Evolutionary conservation across 2,113 vertebrate species (phyloP), one percentile per base, ranked within the genome.

Genomic region (Panthera uncia): DNA sequence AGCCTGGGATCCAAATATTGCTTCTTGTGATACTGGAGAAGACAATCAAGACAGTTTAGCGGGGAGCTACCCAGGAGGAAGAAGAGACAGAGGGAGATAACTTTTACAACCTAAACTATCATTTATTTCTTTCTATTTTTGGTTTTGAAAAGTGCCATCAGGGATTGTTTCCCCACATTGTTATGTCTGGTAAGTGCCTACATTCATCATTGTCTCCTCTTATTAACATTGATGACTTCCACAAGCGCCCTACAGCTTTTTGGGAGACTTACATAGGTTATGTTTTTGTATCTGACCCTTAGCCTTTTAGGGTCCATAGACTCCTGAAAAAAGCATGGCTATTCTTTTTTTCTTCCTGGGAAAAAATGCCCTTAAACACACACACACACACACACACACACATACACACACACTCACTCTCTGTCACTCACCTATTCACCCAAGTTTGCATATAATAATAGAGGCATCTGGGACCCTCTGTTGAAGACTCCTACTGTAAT

Each of bases 121-220:
- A 61, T 61, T 95, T 68, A 96, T 78, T 89, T 50, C 63, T 95
- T 71, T 96, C 69, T 74, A 9, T 69, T 94, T 98, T 95, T 78
- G 36, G 4, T 69, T 97, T 98, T 97, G 93, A 55, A 97, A 98
- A 99, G 99, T 96, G 98, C 98, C 88, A 93, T 99, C 97, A 98
- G 97, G 36, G 96, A 99, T 89, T 98, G 98, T 85, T 99, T 99
- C 96, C 99, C 99, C 9, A 99, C 98, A 91, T 98, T 99, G 48
- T 97, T 99, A 45, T 98, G 98, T 96, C 98, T 99, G 98, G 99
- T 99, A 97, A 98, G 99, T 97, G n/a, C 23, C 10, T 18, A 33
- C 12, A 5, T 61, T 76, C 14, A 71, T 48, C 57, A 38, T 10
- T 4, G 3, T 81, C 18, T 25, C 57, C 80, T 74, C 31, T 9